A percentile compares a stretch with the other conserved stretches of the same genome.
phyloP scores from a whole-genome alignment of 2,797 vertebrate genomes.

The Notolepis coatsorum region DNA sequence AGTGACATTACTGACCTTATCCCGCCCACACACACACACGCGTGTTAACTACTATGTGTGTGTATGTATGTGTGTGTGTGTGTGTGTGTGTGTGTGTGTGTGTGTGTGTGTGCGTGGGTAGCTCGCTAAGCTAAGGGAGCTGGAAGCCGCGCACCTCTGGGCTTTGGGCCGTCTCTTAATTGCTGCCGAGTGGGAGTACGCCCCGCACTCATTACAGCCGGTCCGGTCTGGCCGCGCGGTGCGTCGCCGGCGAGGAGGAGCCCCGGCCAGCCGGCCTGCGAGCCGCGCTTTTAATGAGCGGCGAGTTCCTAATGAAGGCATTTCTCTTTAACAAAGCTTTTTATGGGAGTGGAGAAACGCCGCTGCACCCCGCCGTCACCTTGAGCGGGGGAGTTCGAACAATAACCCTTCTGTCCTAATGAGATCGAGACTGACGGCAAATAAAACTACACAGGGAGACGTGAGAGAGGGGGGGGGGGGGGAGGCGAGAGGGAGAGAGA shows the following conservation, averaged over 20 bases:
- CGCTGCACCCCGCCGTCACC: constrained; percentile 52
- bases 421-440: constrained; percentile 59
- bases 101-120: constrained; percentile 10
- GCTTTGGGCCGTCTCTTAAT: constrained; percentile 57
- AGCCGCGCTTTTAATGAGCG: constrained; percentile 58
- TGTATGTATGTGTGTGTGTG: background rate
- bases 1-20: constrained; percentile 44
- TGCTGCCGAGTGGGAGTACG: constrained; percentile 59
- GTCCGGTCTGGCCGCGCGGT: constrained; percentile 20
- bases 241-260: constrained; percentile 52
- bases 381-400: constrained; percentile 57
- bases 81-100: background rate
- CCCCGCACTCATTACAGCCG: constrained; percentile 62
- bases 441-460: constrained; percentile 43
- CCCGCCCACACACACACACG: constrained; percentile 10
- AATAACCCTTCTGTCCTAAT: constrained; percentile 64
- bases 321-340: constrained; percentile 57
- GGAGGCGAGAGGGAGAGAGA: background rate
- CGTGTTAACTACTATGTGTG: background rate
- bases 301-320: constrained; percentile 70
- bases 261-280: background rate
- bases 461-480: background rate
- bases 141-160: no score
- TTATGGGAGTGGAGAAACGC: constrained; percentile 51
- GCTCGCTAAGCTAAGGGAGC: no score